Conservation (phyloP, 2,888 invertebrate species). For the Meiosimyza decipiens region DNA sequence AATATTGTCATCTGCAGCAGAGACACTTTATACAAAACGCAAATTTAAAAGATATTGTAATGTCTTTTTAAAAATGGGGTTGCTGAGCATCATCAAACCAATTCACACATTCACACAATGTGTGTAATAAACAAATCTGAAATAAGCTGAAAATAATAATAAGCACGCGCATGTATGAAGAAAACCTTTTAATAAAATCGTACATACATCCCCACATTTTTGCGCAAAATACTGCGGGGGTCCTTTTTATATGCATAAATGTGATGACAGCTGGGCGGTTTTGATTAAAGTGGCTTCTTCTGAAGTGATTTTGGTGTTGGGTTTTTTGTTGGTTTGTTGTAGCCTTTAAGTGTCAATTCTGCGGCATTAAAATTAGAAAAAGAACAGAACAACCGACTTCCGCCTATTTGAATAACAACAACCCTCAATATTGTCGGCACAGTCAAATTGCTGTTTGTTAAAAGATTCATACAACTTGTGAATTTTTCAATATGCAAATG, state of each 20-base stretch:
- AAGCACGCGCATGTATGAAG: background rate
- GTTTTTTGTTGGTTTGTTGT: background rate
- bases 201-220: too few relatives aligned
- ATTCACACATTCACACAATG: background rate
- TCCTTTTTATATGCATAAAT: background rate
- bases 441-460: too few relatives aligned
- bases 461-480: too few relatives aligned
- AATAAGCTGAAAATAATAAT: conserved; percentile 30
- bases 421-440: too few relatives aligned
- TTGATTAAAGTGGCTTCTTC: background rate
- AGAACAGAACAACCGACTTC: conserved; percentile 12
- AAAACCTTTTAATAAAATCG: too few relatives aligned
- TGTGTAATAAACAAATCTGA: conserved; percentile 14
- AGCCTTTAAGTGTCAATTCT: conserved; percentile 19
- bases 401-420: background rate
- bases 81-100: too few relatives aligned
- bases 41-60: too few relatives aligned
- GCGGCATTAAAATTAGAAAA: conserved; percentile 7
- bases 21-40: too few relatives aligned
- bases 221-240: too few relatives aligned
- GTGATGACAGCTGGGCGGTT: conserved; percentile 20
- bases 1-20: too few relatives aligned
- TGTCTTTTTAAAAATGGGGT: too few relatives aligned
- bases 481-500: too few relatives aligned
- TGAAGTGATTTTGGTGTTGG: background rate